Conservation (phyloP, 2,888 invertebrate species). For the Drosophila longiperda region DNA sequence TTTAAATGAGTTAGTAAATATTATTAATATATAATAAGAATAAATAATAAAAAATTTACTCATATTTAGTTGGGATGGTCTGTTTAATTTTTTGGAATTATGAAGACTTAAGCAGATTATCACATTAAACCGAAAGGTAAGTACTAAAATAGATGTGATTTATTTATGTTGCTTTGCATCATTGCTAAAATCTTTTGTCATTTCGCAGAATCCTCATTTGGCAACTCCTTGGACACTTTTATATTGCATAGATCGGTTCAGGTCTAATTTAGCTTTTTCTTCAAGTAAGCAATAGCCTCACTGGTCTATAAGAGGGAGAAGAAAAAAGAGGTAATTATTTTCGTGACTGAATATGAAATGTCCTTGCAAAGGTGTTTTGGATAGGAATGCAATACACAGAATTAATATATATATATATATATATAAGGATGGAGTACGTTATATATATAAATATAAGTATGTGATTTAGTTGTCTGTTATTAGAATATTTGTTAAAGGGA, state of each 20-base stretch:
- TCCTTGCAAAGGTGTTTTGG: background rate
- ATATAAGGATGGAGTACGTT: no score
- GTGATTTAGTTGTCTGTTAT: background rate
- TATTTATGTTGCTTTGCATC: background rate
- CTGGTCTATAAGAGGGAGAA: conserved; percentile 23
- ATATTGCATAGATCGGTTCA: background rate
- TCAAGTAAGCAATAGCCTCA: conserved; percentile 47
- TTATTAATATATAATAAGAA: no score
- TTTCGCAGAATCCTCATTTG: conserved; percentile 7
- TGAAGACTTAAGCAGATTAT: background rate
- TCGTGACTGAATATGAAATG: background rate
- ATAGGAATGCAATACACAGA: background rate
- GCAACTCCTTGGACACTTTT: conserved; percentile 1
- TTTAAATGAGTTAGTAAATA: no score
- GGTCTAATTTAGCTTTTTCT: conserved; percentile 3
- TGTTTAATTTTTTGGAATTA: background rate
- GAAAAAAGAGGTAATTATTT: background rate
- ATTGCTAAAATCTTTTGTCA: background rate
- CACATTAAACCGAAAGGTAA: background rate
- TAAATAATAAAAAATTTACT: background rate
- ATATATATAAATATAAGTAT: background rate
- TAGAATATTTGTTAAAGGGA: no score
- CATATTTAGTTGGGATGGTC: background rate
- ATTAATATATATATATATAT: background rate
- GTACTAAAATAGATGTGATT: background rate